Evolutionary conservation across 1,140 invertebrate species (phyloP).

Genomic region (Leptinotarsa undecemlineata): DNA sequence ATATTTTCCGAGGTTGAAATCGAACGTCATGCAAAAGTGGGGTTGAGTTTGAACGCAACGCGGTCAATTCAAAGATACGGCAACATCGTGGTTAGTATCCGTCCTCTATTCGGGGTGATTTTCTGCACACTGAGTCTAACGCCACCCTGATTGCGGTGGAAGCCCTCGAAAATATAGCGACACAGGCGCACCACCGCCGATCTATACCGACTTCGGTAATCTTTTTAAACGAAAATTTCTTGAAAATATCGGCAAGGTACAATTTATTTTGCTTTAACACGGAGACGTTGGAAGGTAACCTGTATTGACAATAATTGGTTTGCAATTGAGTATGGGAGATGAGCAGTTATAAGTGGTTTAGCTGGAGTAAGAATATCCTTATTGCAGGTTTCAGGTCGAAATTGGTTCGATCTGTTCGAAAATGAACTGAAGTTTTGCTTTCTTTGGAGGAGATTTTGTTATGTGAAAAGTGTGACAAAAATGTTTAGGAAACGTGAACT

Average conservation of each 20-base stretch:
- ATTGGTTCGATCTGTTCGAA: neutral
- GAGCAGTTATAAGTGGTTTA: slow-evolving; percentile 8
- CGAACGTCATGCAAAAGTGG: neutral
- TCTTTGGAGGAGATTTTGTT: too few relatives aligned
- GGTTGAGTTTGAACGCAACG: neutral
- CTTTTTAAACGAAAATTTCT: slow-evolving; percentile 26
- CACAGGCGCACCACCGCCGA: slow-evolving; percentile 23
- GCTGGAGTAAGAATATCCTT: neutral
- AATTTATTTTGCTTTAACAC: slow-evolving; percentile 22
- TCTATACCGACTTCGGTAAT: slow-evolving; percentile 26
- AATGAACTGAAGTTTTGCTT: neutral
- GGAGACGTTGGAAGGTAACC: neutral
- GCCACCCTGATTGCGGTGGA: slow-evolving; percentile 25
- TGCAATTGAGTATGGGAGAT: neutral
- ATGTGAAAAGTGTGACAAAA: too few relatives aligned
- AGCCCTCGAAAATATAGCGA: slow-evolving; percentile 23
- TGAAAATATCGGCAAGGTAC: slow-evolving; percentile 22
- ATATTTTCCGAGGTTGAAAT: neutral
- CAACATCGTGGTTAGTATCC: slow-evolving; percentile 9
- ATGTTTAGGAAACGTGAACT: too few relatives aligned
- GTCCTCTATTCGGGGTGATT: slow-evolving; percentile 16
- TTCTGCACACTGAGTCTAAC: slow-evolving; percentile 27
- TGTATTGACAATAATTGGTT: neutral
- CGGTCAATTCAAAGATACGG: slow-evolving; percentile 15
- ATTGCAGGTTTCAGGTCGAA: neutral